These are phyloP conservation scores for Ichneumoninae sp. DNA, from an alignment of 2,888 invertebrate genomes.

Conservation along the genomic window DNA sequence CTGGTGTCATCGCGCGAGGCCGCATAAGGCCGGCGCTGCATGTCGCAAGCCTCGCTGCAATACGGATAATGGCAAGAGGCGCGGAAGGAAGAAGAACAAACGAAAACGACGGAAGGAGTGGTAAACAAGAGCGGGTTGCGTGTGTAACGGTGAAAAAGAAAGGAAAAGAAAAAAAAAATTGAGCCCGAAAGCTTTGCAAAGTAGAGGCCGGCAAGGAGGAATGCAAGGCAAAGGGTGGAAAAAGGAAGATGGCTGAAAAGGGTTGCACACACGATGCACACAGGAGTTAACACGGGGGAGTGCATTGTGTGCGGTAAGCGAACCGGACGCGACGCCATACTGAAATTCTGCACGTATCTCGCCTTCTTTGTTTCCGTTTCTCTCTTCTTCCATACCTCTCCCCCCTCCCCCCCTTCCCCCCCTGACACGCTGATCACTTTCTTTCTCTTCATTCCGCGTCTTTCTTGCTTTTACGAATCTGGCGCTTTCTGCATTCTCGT, in stretches of 20 bases:
- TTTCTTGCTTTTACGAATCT: conserved; percentile 44
- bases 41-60: not conserved
- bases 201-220: conserved; percentile 51
- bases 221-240: conserved; percentile 44
- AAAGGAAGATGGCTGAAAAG: conserved; percentile 60
- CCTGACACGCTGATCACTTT: conserved; percentile 70
- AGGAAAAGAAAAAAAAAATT: conserved; percentile 43
- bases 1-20: not conserved
- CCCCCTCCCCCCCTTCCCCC: conserved; percentile 32
- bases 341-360: conserved; percentile 76
- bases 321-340: conserved; percentile 84
- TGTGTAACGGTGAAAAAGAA: not conserved
- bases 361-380: conserved; percentile 79
- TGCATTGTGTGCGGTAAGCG: conserved; percentile 84
- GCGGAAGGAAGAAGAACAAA: conserved; percentile 55
- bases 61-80: conserved; percentile 20
- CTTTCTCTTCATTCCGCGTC: conserved; percentile 62
- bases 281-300: conserved; percentile 81
- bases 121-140: conserved; percentile 26
- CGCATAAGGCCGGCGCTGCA: conserved; percentile 12
- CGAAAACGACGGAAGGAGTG: conserved; percentile 20
- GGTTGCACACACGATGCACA: conserved; percentile 62
- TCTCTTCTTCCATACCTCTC: conserved; percentile 36
- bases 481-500: conserved; percentile 14
- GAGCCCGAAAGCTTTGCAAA: conserved; percentile 65